These are phyloP conservation scores for Chloropsis hardwickii DNA, from an alignment of 2,113 vertebrate genomes.

Conservation along the genomic window DNA sequence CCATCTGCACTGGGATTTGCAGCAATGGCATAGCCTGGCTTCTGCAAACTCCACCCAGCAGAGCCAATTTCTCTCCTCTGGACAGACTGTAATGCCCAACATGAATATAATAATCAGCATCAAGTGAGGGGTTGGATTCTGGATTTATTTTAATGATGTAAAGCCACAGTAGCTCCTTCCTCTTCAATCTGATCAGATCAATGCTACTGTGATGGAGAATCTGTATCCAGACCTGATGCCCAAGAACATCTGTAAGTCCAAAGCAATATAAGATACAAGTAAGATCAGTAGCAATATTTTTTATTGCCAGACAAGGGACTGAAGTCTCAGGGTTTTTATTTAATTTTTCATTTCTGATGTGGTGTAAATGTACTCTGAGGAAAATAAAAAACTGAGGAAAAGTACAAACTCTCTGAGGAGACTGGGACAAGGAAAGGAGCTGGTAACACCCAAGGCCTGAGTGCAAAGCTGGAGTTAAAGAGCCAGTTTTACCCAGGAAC, in stretches of 20 bases:
- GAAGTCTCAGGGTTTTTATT: neutral
- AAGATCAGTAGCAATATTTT: neutral
- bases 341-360: neutral
- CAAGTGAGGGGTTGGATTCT: neutral
- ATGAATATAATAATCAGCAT: neutral
- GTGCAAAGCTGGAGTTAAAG: neutral
- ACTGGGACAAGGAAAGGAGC: neutral
- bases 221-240: neutral
- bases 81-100: neutral
- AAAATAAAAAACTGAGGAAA: neutral
- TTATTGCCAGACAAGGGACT: neutral
- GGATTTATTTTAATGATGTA: neutral
- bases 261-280: neutral
- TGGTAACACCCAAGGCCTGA: neutral
- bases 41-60: neutral
- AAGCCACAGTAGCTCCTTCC: neutral
- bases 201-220: neutral
- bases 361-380: neutral
- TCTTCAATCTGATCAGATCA: neutral
- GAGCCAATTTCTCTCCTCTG: neutral
- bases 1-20: neutral
- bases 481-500: neutral
- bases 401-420: neutral
- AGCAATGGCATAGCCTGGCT: neutral
- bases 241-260: rapidly evolving